Base-by-base conservation (phyloP, 2,888 invertebrate genomes). In the Zonitis immaculata region DNA sequence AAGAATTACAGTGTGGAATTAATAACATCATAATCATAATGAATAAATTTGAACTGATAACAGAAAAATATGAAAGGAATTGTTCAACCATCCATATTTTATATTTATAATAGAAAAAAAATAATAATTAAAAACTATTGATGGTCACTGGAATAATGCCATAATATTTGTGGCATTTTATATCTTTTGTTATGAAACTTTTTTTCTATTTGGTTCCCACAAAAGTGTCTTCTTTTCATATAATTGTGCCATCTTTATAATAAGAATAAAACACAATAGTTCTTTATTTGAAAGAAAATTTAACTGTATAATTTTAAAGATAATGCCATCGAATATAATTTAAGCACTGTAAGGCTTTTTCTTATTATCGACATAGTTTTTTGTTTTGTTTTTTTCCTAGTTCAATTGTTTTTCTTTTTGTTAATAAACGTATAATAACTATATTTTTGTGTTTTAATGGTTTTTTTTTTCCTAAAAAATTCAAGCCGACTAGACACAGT, bases 1-100 rank as follows among this genome's bases (percentile, higher is more conserved):
- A 26, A 7, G 6, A 27, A 27, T 18, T 44, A 25, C 43, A 22
- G 43, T 22, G 25, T 44, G 22, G 25, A 44, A 44, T 27, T 44
- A n/a, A 47, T 27, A 47, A 20, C 22, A 26, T 43, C 12, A n/a
- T n/a, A n/a, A n/a, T n/a, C n/a, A n/a, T n/a, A n/a, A n/a, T n/a
- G n/a, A n/a, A n/a, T n/a, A n/a, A n/a, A n/a, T 32, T 32, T 12
- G 30, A 47, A 54, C 51, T 54, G 54, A 51, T 35, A 12, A 26
- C 44, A 18, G 14, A 18, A 30, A 46, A 32, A 32, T 14, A 50
- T 43, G 44, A 51, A 51, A 47, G 54, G 54, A 55, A 55, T 55
- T 55, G 54, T 39, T 42, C 27, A 49, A 39, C 51, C 54, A 54
- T 54, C 51, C 51, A 54, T 51, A 49, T 53, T 42, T 50, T 54